Conservation (phyloP, 23 tunicate species). For the Botrylloides violaceus region DNA sequence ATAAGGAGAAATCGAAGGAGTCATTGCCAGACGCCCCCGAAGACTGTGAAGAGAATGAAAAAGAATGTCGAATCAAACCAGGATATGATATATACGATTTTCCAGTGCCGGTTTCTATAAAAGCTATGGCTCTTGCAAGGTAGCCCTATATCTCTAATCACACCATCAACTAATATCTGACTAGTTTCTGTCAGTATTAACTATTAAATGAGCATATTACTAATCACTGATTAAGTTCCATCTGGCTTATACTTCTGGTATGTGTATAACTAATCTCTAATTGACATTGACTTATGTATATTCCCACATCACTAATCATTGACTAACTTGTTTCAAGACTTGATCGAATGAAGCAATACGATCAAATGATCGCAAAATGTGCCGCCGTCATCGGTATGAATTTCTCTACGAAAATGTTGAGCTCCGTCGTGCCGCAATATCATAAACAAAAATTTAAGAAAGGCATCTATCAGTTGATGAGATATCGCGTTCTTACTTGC, state of each 20-base stretch:
- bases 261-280: too few relatives aligned
- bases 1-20: slow-evolving; percentile 9
- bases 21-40: neutral
- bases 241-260: too few relatives aligned
- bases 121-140: slow-evolving; percentile 90
- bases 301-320: too few relatives aligned
- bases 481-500: slow-evolving; percentile 66
- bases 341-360: slow-evolving; percentile 76
- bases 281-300: too few relatives aligned
- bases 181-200: neutral
- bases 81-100: slow-evolving; percentile 53
- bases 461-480: slow-evolving; percentile 54
- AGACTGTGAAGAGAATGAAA: neutral
- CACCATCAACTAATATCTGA: neutral
- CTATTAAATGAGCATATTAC: too few relatives aligned
- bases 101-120: slow-evolving; percentile 87
- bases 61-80: slow-evolving; percentile 66
- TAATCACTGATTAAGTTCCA: too few relatives aligned
- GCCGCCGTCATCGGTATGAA: slow-evolving; percentile 83
- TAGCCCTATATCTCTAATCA: neutral
- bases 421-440: slow-evolving; percentile 65
- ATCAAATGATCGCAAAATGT: slow-evolving; percentile 80
- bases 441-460: slow-evolving; percentile 47
- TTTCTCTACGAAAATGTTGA: slow-evolving; percentile 57
- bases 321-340: slow-evolving; percentile 39